Evolutionary conservation across 2,888 invertebrate genomes (phyloP).

Genomic region (Dione juno): DNA sequence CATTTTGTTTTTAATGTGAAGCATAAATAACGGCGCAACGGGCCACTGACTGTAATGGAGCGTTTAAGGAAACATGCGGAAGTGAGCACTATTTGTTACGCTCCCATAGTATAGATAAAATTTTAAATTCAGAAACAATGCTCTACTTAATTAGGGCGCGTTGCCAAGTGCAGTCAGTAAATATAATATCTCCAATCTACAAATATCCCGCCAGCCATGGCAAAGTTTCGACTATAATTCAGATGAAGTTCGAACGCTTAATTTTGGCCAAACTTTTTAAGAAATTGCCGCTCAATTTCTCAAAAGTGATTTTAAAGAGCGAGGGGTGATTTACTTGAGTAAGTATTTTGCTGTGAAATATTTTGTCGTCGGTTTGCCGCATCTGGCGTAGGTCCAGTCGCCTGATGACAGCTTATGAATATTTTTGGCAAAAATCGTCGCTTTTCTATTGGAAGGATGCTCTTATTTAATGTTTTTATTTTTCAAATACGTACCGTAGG

Average conservation of each 20-base stretch:
- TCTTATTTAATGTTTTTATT: slow-evolving; percentile 69
- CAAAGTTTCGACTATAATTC: slow-evolving; percentile 38
- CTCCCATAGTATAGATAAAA: slow-evolving; percentile 47
- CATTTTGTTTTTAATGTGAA: slow-evolving; percentile 82
- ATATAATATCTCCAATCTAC: slow-evolving; percentile 38
- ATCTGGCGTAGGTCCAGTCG: slow-evolving; percentile 81
- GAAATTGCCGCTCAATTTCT: slow-evolving; percentile 70
- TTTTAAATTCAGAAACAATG: slow-evolving; percentile 45
- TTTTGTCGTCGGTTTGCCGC: slow-evolving; percentile 78
- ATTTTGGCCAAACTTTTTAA: slow-evolving; percentile 56
- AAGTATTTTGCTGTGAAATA: slow-evolving; percentile 80
- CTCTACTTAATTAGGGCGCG: slow-evolving; percentile 51
- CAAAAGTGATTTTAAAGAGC: slow-evolving; percentile 76
- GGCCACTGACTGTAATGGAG: slow-evolving; percentile 77
- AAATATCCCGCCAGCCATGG: slow-evolving; percentile 41
- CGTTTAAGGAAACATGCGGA: slow-evolving; percentile 75
- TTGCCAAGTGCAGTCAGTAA: slow-evolving; percentile 43
- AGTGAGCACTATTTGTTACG: slow-evolving; percentile 68
- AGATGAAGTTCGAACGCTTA: slow-evolving; percentile 46
- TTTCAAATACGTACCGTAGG: slow-evolving; percentile 55
- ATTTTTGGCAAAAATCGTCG: slow-evolving; percentile 79
- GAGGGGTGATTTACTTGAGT: slow-evolving; percentile 75
- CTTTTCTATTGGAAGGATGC: slow-evolving; percentile 67
- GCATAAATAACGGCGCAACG: slow-evolving; percentile 78
- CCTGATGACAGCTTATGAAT: slow-evolving; percentile 83